Evolutionary conservation across 2,888 invertebrate genomes (phyloP).

Genomic region (Strigamia crassipes): DNA sequence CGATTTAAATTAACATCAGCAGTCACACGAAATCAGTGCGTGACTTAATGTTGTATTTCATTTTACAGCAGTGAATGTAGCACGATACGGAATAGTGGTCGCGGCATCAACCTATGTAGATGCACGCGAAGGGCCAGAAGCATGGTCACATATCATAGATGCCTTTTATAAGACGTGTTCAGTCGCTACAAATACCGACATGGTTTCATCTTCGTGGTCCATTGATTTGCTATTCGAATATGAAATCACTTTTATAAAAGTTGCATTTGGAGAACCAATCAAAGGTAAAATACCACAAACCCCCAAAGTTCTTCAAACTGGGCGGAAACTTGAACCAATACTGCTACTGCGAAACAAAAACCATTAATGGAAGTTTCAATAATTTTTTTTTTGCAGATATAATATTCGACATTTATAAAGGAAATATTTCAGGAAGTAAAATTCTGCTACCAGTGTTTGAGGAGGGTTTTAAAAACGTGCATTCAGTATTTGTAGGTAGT

Average conservation of each 20-base stretch:
- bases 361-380: neutral
- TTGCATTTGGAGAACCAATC: conserved; percentile 41
- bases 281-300: conserved; percentile 7
- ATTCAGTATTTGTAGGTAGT: conserved; percentile 35
- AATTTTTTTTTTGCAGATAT: neutral
- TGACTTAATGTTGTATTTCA: neutral
- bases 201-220: conserved; percentile 21
- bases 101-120: conserved; percentile 3
- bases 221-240: conserved; percentile 12
- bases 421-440: neutral
- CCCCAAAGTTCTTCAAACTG: neutral
- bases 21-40: neutral
- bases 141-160: conserved; percentile 6
- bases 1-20: neutral
- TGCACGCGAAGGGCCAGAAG: neutral
- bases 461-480: conserved; percentile 6
- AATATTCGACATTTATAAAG: conserved; percentile 1
- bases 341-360: neutral
- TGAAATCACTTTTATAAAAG: neutral
- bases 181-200: neutral
- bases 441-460: neutral
- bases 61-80: conserved; percentile 16
- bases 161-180: conserved; percentile 44
- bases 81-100: neutral
- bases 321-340: neutral